phyloP scores from a whole-genome alignment of 2,113 vertebrate species.

The Dendrocopos noguchii region DNA sequence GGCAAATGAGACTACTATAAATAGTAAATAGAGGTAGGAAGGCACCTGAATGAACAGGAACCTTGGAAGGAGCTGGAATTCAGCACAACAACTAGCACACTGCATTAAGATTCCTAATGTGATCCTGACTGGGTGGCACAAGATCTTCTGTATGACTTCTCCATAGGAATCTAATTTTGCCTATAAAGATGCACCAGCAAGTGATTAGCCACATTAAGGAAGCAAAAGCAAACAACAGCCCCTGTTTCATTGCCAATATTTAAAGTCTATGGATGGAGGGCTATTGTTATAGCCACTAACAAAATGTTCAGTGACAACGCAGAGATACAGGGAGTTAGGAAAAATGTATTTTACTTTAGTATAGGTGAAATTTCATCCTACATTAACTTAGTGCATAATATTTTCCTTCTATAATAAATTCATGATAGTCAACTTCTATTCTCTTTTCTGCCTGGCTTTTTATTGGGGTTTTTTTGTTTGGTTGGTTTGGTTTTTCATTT shows the following conservation, averaged over 20 bases:
- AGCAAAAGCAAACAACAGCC: neutral
- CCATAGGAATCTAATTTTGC: neutral
- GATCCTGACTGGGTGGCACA: neutral
- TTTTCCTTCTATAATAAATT: neutral
- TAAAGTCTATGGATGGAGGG: neutral
- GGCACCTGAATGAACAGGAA: neutral
- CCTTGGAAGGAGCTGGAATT: neutral
- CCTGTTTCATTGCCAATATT: neutral
- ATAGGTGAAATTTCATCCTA: neutral
- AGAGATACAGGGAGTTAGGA: neutral
- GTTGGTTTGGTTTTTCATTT: too few species aligned
- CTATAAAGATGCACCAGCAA: neutral
- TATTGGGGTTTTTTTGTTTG: neutral
- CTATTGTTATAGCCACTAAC: accelerated
- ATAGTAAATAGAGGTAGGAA: neutral
- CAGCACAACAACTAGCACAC: neutral
- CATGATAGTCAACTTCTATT: neutral
- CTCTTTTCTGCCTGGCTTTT: neutral
- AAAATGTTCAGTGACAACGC: neutral
- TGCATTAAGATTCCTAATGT: neutral
- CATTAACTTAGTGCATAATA: neutral
- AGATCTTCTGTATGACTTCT: neutral
- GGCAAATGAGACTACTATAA: neutral
- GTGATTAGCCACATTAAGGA: neutral
- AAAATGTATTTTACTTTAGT: neutral